Evolutionary conservation across 30 jellyfish, hydroid and myxozoan genomes (phyloP), one percentile per base, ranked within the genome.

Genomic region (Catostylus mosaicus): DNA sequence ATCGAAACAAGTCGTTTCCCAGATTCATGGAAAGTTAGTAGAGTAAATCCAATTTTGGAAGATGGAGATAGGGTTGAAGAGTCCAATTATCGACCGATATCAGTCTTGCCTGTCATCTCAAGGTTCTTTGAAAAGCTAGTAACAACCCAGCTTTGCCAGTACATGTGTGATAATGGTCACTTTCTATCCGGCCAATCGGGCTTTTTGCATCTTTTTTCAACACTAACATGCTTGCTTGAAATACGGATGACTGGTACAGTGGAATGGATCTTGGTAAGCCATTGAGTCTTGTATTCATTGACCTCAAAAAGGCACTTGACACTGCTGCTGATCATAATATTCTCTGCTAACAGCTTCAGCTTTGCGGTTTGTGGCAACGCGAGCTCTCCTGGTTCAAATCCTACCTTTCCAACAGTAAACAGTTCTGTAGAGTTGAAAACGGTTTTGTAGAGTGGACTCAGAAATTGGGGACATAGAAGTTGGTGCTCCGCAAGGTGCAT

Each of bases 401-500:
- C 64, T 52, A 75, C 78, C 77, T 75, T 34, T 18, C 87, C 3
- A 50, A 36, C 35, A 31, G 87, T 12, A 75, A 54, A 52, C 87
- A 75, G 69, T 75, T 47, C 38, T 75, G 75, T 34, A 48, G 77
- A 59, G 87, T 75, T 30, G 30, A 75, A 48, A 61, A 38, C 22
- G 60, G n/a, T n/a, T n/a, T n/a, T n/a, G n/a, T n/a, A n/a, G n/a
- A n/a, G n/a, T 52, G 8, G 75, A 59, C 43, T 52, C 77, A 14
- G 32, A 48, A 29, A 75, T 52, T 47, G 87, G 69, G 78, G 62
- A 50, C 32, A 50, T 75, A 23, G 47, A 73, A 14, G 77, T 54
- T 56, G 77, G 87, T 19, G 78, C 30, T 27, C 87, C 77, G 29
- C 87, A 75, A 75, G 87, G 87, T 10, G 50, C 77, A 50, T 75